Percentiles rank a stretch among this genome's conserved stretches.
Conservation (phyloP, 2,797 vertebrate species). For the Chromis chromis region DNA sequence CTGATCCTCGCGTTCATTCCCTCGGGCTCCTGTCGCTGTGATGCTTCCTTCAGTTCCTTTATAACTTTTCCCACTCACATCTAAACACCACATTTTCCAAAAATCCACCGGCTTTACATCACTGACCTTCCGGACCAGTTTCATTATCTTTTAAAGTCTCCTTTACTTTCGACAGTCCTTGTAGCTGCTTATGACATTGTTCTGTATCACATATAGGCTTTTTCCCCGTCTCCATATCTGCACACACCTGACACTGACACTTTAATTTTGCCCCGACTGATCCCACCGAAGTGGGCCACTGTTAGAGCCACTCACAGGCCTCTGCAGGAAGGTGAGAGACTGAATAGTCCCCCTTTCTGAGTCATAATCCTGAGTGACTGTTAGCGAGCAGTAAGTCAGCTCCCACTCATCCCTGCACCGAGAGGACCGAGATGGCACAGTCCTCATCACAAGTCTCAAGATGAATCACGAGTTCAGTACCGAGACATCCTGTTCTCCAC, state of each 20-base stretch:
- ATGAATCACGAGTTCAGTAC: constrained; percentile 44
- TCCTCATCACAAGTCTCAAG: constrained; percentile 26
- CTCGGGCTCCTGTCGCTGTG: too few species aligned
- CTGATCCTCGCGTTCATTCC: too few species aligned
- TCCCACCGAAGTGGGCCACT: constrained; percentile 14
- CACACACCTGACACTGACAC: neutral
- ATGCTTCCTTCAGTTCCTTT: too few species aligned
- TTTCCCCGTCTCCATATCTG: too few species aligned
- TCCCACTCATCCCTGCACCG: constrained; percentile 47
- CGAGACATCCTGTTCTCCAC: constrained; percentile 36
- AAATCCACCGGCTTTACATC: neutral
- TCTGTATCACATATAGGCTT: neutral
- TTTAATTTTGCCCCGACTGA: neutral
- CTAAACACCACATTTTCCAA: neutral
- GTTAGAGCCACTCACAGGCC: constrained; percentile 10
- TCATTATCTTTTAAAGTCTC: too few species aligned
- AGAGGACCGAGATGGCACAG: constrained; percentile 13
- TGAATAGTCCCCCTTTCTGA: constrained; percentile 20
- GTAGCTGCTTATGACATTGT: neutral
- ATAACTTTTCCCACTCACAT: neutral
- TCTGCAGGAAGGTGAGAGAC: constrained; percentile 24
- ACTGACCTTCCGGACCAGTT: neutral
- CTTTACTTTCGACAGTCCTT: neutral
- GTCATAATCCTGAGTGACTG: constrained; percentile 50
- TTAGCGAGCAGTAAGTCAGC: constrained; percentile 18